phyloP scores from a whole-genome alignment of 2,113 vertebrate genomes.

The Nycticorax nycticorax region DNA sequence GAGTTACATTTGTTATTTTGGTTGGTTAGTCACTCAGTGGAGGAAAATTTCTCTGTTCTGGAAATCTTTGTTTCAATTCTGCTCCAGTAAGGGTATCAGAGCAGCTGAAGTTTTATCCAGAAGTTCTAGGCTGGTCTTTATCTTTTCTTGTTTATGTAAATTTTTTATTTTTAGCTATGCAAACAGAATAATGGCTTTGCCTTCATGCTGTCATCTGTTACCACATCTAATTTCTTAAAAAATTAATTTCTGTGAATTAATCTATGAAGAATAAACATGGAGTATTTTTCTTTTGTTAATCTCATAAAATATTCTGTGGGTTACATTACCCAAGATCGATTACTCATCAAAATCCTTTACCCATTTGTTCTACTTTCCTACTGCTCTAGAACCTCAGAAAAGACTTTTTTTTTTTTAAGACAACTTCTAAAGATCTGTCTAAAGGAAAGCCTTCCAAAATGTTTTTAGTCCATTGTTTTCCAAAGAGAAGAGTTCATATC shows the following conservation, averaged over 20 bases:
- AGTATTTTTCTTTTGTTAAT: background rate
- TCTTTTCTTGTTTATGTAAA: background rate
- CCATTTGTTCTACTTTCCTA: background rate
- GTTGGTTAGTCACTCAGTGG: background rate
- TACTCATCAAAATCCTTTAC: background rate
- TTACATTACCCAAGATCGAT: background rate
- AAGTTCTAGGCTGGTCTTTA: background rate
- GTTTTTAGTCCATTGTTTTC: background rate
- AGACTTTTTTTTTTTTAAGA: background rate
- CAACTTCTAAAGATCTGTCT: background rate
- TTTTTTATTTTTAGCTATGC: background rate
- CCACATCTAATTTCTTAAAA: background rate
- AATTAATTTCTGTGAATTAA: background rate
- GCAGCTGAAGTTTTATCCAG: background rate
- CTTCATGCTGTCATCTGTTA: background rate
- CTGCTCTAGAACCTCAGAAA: background rate
- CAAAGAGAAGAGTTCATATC: accelerated
- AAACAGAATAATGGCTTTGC: background rate
- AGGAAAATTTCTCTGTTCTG: background rate
- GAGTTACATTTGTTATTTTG: background rate
- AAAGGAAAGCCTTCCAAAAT: background rate
- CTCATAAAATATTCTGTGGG: background rate
- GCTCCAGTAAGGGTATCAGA: background rate
- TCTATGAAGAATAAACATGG: background rate
- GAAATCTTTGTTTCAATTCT: background rate